These are phyloP conservation scores for Antrozous pallidus DNA, from an alignment of 2,797 vertebrate species.

Conservation along the genomic window DNA sequence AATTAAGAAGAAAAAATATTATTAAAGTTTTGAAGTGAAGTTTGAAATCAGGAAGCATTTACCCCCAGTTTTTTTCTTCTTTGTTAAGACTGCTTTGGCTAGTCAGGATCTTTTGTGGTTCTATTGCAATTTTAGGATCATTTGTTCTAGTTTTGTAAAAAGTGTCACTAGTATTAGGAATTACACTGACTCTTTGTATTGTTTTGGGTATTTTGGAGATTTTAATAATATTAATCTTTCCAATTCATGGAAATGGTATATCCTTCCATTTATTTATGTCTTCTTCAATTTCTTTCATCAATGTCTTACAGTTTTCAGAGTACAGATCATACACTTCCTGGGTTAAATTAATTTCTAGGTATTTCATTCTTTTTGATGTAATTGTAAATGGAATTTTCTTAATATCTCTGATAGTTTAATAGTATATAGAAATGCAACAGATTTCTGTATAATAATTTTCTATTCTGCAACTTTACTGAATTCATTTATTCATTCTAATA, in stretches of 20 bases:
- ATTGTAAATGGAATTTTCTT: neutral
- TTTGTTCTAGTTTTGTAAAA: neutral
- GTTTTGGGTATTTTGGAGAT: neutral
- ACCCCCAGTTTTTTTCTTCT: neutral
- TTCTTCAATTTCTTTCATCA: neutral
- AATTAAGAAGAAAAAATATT: neutral
- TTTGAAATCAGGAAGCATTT: neutral
- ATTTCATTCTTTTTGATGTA: neutral
- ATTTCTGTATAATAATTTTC: neutral
- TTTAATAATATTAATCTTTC: neutral
- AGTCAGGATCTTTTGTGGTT: too few relatives aligned
- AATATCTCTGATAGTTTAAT: neutral
- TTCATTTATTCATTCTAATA: neutral
- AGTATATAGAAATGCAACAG: neutral
- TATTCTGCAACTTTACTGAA: neutral
- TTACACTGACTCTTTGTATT: neutral
- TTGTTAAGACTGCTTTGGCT: neutral
- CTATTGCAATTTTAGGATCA: neutral
- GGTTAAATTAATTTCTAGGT: neutral
- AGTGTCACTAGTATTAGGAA: neutral
- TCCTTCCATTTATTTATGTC: neutral
- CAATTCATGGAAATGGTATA: too few relatives aligned
- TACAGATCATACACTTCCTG: neutral
- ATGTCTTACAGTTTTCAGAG: neutral
- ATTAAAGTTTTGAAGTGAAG: neutral